Percentiles rank a stretch among this genome's conserved stretches.
Conservation (phyloP, 2,888 invertebrate genomes). For the Achlya flavicornis region DNA sequence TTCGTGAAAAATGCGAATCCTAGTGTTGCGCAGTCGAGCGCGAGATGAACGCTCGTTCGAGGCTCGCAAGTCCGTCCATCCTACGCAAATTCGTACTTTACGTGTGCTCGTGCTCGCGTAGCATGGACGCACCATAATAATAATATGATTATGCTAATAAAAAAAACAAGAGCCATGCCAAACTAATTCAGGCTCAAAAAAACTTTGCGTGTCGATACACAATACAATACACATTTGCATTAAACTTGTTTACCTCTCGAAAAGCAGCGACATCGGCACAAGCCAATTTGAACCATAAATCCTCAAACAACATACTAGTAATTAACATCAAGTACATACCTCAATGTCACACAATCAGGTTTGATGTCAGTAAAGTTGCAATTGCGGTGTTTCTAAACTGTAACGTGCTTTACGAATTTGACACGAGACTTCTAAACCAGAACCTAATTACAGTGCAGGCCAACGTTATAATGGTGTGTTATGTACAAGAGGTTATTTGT, state of each 20-base stretch:
- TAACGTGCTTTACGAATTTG: constrained; percentile 11
- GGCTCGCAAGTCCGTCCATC: too few relatives aligned
- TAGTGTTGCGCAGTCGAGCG: too few relatives aligned
- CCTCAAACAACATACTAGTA: neutral
- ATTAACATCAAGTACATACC: too few relatives aligned
- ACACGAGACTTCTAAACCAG: constrained; percentile 16
- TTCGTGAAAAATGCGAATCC: too few relatives aligned
- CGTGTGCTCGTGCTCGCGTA: too few relatives aligned
- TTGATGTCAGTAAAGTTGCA: neutral
- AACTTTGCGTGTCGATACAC: neutral
- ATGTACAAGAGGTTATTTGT: neutral
- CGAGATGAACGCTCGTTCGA: too few relatives aligned
- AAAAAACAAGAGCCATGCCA: neutral
- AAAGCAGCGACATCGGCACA: neutral
- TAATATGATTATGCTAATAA: too few relatives aligned
- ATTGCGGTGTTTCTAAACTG: neutral
- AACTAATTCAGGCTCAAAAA: neutral
- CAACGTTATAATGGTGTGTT: neutral
- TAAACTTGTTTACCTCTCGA: neutral
- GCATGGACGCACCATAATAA: too few relatives aligned
- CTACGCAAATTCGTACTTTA: too few relatives aligned
- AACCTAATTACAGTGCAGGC: constrained; percentile 17
- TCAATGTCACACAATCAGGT: too few relatives aligned
- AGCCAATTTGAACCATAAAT: neutral
- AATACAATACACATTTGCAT: neutral